Base-by-base conservation (phyloP, 2,888 invertebrate genomes). In the Leptura quadrifasciata region DNA sequence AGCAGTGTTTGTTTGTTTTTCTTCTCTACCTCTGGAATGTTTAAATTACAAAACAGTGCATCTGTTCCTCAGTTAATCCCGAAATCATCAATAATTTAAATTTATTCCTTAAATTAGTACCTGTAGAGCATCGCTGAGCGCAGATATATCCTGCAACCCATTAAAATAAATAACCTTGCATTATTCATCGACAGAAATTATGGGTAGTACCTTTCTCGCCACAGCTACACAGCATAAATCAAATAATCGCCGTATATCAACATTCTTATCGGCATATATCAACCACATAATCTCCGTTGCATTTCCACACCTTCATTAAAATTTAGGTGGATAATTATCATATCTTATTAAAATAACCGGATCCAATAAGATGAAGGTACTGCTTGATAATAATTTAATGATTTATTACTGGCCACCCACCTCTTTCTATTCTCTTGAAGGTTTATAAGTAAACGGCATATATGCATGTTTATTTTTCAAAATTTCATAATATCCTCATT, bases 401-500 rank as follows among this genome's bases (percentile, higher is more conserved):
- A 54, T 67, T 52, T 67, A 35, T 47, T 24, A 17, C 8, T 8
- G 65, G n/a, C 65, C 65, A 67, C 65, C 65, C 65, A 67, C 65
- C 3, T n/a, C 65, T 65, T 52, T 47, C 24, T 27, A 54, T 67
- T 67, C 21, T 67, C 65, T 52, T 17, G 24, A 24, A 52, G 17
- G 8, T 39, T 9, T 1, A 65, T 20, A 39, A 20, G 18, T 24
- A 52, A 65, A 65, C 39, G 35, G 35, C 21, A 47, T n/a, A 54
- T 54, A 21, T n/a, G 5, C 54, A 24, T 54, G 52, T 67, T 67
- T 67, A 54, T 54, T 67, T 67, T 67, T 17, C 10, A 24, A 21
- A 47, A 47, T 67, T 67, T 54, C 65, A 52, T 67, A 67, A 67
- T 67, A 67, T 67, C 54, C 39, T 47, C 47, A 15, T 54, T 67